A percentile compares a stretch with the other conserved stretches of the same genome.
phyloP scores from a whole-genome alignment of 2,113 vertebrate species.

The Gasterosteus nipponicus region DNA sequence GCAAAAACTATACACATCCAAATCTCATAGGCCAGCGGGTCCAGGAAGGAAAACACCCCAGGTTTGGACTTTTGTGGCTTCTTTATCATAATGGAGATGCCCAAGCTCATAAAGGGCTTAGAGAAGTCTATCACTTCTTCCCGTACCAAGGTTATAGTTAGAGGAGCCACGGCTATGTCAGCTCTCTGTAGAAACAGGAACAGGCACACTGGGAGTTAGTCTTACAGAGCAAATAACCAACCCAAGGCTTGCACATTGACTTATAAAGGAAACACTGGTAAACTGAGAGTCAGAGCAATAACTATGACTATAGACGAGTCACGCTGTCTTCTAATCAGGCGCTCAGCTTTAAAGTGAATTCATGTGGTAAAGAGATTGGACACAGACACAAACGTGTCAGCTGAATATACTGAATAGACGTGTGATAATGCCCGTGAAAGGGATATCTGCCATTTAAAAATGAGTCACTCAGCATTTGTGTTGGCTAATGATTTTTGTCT shows the following conservation, averaged over 20 bases:
- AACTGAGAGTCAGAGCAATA: conserved; percentile 35
- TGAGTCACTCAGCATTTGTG: conserved; percentile 71
- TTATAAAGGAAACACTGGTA: conserved; percentile 23
- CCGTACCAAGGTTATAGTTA: conserved; percentile 97
- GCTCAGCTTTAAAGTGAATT: conserved; percentile 35
- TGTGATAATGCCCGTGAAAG: conserved; percentile 38
- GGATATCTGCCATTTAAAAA: conserved; percentile 64
- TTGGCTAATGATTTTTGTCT: conserved; percentile 71
- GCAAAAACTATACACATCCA: conserved; percentile 99
- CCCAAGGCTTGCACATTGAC: conserved; percentile 23
- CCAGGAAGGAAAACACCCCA: conserved; percentile 98
- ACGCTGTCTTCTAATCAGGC: conserved; percentile 9
- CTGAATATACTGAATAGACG: conserved; percentile 39
- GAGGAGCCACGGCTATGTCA: conserved; percentile 97
- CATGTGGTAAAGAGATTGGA: conserved; percentile 33
- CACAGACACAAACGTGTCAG: conserved; percentile 28
- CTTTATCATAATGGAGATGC: conserved; percentile 99
- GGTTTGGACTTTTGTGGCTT: conserved; percentile 99
- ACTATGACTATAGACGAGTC: neutral
- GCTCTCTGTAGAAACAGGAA: conserved; percentile 92
- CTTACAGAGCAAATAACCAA: conserved; percentile 31
- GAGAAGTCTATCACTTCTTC: conserved; percentile 99
- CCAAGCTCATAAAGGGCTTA: conserved; percentile 98
- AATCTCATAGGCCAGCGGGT: conserved; percentile 98
- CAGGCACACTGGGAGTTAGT: conserved; percentile 69